These are phyloP conservation scores for Chouioia cunea DNA, from an alignment of 2,888 invertebrate genomes.

Conservation along the genomic window DNA sequence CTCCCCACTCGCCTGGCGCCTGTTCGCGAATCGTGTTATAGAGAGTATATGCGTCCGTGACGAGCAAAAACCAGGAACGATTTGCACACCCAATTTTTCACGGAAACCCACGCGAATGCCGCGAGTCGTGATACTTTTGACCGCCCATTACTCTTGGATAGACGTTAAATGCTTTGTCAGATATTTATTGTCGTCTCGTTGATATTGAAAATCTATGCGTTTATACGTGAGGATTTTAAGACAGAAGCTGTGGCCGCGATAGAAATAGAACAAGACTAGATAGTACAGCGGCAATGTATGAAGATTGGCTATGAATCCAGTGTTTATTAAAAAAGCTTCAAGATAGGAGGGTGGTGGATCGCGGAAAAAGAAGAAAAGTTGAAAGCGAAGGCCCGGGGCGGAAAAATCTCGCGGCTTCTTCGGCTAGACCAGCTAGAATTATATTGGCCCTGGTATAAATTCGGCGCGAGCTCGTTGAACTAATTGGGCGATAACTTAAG, in stretches of 20 bases:
- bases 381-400: not conserved
- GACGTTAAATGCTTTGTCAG: too few species aligned
- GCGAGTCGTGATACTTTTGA: conserved; percentile 7
- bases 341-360: too few species aligned
- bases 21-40: conserved; percentile 16
- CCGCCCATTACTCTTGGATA: not conserved
- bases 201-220: too few species aligned
- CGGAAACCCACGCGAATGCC: conserved; percentile 6
- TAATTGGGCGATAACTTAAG: conserved; percentile 38
- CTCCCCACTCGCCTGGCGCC: not conserved
- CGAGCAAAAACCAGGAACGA: conserved; percentile 18
- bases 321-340: too few species aligned
- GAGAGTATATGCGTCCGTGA: conserved; percentile 2
- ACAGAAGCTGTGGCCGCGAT: too few species aligned
- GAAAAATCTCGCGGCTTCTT: not conserved
- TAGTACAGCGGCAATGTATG: too few species aligned
- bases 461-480: conserved; percentile 7
- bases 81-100: conserved; percentile 35
- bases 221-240: too few species aligned
- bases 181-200: too few species aligned
- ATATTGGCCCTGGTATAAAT: not conserved
- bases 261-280: too few species aligned
- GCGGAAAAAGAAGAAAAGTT: too few species aligned
- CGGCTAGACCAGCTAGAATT: not conserved
- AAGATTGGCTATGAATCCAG: too few species aligned